Conservation (phyloP, 2,888 invertebrate species). For the Ctena decussata region DNA sequence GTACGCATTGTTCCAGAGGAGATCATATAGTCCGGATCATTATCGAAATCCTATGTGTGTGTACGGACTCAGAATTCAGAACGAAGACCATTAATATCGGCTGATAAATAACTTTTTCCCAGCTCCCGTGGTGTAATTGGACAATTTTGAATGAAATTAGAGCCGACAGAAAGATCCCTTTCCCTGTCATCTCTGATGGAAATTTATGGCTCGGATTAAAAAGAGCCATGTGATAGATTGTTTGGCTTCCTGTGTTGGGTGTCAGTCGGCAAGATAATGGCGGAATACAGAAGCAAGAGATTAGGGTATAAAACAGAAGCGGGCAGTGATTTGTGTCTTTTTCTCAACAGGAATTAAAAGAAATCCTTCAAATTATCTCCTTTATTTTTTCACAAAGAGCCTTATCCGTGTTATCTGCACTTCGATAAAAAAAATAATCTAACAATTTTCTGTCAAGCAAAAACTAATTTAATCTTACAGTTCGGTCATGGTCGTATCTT, state of each 20-base stretch:
- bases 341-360: background rate
- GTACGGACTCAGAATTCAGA: background rate
- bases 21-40: background rate
- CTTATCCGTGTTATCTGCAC: too few species aligned
- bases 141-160: conserved; percentile 13
- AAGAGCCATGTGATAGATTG: background rate
- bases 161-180: background rate
- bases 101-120: conserved; percentile 7
- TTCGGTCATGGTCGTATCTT: too few species aligned
- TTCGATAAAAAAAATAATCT: too few species aligned
- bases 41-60: background rate
- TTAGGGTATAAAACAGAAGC: background rate
- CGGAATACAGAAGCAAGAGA: background rate
- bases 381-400: too few species aligned
- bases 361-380: too few species aligned
- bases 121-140: conserved; percentile 17
- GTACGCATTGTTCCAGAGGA: background rate
- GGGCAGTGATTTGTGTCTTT: background rate
- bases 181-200: background rate
- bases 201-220: conserved; percentile 7
- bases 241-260: background rate
- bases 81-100: background rate
- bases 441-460: too few species aligned
- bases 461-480: too few species aligned
- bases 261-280: background rate